These are phyloP conservation scores for Agapornis roseicollis DNA, from an alignment of 2,113 vertebrate genomes.

Conservation along the genomic window DNA sequence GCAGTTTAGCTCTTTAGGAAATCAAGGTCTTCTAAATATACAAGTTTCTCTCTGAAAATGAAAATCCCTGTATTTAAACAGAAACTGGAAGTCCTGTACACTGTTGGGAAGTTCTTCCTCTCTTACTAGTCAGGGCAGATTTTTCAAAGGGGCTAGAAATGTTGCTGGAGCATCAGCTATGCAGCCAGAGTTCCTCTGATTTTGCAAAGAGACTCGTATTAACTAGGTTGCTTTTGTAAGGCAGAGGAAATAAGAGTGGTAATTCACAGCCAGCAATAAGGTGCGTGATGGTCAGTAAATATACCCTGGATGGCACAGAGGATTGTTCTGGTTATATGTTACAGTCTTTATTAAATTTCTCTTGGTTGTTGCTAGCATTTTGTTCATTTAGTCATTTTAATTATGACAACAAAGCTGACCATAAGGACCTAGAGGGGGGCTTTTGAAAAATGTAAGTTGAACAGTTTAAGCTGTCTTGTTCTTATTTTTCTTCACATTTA, in stretches of 20 bases:
- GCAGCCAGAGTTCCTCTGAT: not conserved
- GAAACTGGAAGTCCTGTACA: not conserved
- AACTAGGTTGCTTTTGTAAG: not conserved
- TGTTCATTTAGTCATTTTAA: not conserved
- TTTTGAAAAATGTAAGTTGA: not conserved
- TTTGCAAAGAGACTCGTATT: not conserved
- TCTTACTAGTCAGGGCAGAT: not conserved
- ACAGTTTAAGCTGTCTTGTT: not conserved
- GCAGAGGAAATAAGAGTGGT: not conserved
- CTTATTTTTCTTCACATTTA: not conserved
- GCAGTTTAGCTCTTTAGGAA: not conserved
- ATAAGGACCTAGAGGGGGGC: not conserved
- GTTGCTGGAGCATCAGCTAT: not conserved
- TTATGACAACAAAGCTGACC: not conserved
- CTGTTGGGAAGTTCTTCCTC: not conserved
- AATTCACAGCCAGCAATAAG: not conserved
- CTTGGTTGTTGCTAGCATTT: not conserved
- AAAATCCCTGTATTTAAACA: slow-evolving; percentile 51
- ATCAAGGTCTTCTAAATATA: not conserved
- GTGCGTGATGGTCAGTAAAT: not conserved
- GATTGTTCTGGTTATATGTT: slow-evolving; percentile 12
- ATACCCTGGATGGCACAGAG: not conserved
- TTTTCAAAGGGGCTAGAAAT: not conserved
- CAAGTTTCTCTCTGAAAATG: slow-evolving; percentile 27
- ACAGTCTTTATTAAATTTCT: slow-evolving; percentile 18